Evolutionary conservation across 2,888 invertebrate genomes (phyloP).

Genomic region (Unio delphinus): DNA sequence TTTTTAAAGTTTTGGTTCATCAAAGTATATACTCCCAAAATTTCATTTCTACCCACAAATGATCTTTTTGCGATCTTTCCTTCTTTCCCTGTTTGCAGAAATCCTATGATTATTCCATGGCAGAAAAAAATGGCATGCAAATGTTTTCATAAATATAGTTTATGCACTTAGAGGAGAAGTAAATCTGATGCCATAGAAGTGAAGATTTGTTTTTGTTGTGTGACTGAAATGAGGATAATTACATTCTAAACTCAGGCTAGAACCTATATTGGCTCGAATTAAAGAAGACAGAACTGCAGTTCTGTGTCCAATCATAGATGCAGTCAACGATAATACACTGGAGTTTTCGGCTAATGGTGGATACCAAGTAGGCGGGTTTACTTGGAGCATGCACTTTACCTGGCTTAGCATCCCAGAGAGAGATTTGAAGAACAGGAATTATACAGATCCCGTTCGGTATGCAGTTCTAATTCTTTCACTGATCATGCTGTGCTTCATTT

Average conservation of each 20-base stretch:
- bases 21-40: too few species aligned
- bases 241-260: slow-evolving; percentile 75
- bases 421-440: slow-evolving; percentile 39
- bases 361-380: slow-evolving; percentile 69
- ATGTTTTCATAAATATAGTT: too few species aligned
- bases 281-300: slow-evolving; percentile 85
- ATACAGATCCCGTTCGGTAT: slow-evolving; percentile 63
- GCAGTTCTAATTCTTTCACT: neutral
- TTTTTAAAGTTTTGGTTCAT: too few species aligned
- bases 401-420: slow-evolving; percentile 75
- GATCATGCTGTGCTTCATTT: neutral
- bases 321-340: slow-evolving; percentile 85
- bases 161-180: too few species aligned
- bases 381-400: slow-evolving; percentile 85
- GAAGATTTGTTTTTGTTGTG: too few species aligned
- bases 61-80: too few species aligned
- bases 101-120: too few species aligned
- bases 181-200: too few species aligned
- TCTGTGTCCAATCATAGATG: slow-evolving; percentile 94
- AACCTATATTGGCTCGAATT: slow-evolving; percentile 89
- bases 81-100: too few species aligned
- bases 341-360: slow-evolving; percentile 55
- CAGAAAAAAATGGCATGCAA: too few species aligned
- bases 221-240: neutral
- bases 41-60: too few species aligned